phyloP scores from a whole-genome alignment of 1,140 invertebrate genomes.

The Rhizoglyphus robini region DNA sequence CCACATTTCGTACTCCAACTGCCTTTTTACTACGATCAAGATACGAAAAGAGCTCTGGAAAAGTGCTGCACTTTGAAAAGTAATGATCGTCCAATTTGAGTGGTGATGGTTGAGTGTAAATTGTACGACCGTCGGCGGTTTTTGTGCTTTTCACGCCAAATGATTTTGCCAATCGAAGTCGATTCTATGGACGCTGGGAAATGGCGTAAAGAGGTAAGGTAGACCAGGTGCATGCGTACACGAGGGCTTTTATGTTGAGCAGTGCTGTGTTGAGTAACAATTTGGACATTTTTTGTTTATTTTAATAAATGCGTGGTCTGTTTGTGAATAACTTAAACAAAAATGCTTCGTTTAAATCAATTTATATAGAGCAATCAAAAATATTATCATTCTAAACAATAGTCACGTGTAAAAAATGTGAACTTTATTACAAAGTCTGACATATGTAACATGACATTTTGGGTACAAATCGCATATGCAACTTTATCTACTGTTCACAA shows the following conservation, averaged over 20 bases:
- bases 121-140: not conserved
- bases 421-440: too few species aligned
- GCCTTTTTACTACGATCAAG: not conserved
- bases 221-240: slow-evolving; percentile 1
- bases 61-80: not conserved
- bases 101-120: not conserved
- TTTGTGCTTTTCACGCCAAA: not conserved
- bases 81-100: not conserved
- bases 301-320: too few species aligned
- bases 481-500: too few species aligned
- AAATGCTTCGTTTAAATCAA: too few species aligned
- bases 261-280: not conserved
- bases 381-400: too few species aligned
- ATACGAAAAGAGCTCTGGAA: not conserved
- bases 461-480: too few species aligned
- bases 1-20: slow-evolving; percentile 4
- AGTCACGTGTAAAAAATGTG: too few species aligned
- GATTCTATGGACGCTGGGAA: slow-evolving; percentile 63
- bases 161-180: slow-evolving; percentile 31
- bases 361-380: too few species aligned
- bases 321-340: too few species aligned
- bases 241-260: not conserved
- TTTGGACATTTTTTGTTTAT: too few species aligned
- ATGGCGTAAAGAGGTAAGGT: slow-evolving; percentile 77
- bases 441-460: too few species aligned